These are phyloP conservation scores for Graptemys geographica DNA, from an alignment of 2,797 vertebrate genomes.

Conservation along the genomic window DNA sequence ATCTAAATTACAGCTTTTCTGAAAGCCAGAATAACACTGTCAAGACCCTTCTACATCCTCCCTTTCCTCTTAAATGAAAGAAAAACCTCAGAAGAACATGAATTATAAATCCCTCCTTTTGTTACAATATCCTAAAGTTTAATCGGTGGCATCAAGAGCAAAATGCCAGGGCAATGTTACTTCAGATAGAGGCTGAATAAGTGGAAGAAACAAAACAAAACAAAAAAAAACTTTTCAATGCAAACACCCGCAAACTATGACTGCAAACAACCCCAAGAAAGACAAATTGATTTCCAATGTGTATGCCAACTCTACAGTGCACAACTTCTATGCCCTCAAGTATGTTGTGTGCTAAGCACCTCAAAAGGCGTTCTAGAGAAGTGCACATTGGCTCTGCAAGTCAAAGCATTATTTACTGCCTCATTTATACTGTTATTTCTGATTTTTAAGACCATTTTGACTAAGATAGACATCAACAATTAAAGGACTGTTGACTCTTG, in stretches of 20 bases:
- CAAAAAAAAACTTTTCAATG: background rate
- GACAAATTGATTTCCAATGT: background rate
- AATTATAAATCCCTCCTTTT: background rate
- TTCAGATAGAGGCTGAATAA: background rate
- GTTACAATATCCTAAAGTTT: background rate
- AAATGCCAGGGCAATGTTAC: background rate
- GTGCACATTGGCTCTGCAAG: background rate
- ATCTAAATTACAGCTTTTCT: background rate
- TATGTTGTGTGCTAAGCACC: background rate
- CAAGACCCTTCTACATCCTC: background rate
- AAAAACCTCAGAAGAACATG: background rate
- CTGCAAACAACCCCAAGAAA: background rate
- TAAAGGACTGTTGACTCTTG: background rate
- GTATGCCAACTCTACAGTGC: background rate
- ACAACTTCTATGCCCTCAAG: background rate
- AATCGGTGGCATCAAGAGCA: background rate
- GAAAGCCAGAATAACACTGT: background rate
- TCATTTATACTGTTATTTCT: background rate
- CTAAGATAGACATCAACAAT: background rate
- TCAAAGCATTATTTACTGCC: background rate
- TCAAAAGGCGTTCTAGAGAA: background rate
- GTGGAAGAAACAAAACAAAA: background rate
- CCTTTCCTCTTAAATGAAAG: background rate
- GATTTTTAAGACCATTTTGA: background rate
- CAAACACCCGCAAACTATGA: no score